Evolutionary conservation across 1,140 invertebrate species (phyloP), one percentile per base, ranked within the genome.

Genomic region (Lasaia peninsularis): DNA sequence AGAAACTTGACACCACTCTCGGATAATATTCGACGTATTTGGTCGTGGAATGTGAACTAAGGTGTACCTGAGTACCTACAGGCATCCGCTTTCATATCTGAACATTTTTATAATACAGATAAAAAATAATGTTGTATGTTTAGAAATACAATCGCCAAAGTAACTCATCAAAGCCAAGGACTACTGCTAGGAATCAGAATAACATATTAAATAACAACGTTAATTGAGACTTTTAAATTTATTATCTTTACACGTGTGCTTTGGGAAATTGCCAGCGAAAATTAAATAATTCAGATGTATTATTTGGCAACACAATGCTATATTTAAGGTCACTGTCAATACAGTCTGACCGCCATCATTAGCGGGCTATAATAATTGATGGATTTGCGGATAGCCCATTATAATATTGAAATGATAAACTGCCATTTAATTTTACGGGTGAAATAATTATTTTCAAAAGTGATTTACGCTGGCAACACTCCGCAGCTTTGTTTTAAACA

Each of bases 271-370:
- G 40, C 40, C 18, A 48, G 20, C 10, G 3, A 48, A 48, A 21
- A 48, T 21, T 21, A 20, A 48, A 48, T 48, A 48, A 48, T 48
- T 48, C 40, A 21, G 10, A 21, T 21, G 18, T n/a, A 48, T 48
- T 48, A 48, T 48, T 48, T 48, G 40, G 40, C 40, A 48, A 48
- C 18, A 48, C 20, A 48, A 20, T 48, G 18, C 40, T 20, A n/a
- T 21, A 48, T 48, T 48, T 48, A 48, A 48, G 16, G 16, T 11
- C n/a, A 20, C 10, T 48, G 40, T 48, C 40, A 48, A 48, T 48
- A 48, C n/a, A 21, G 18, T 21, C 40, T 21, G 40, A 48, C 50
- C 31, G 12, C 50, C n/a, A 52, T 52, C 18, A 48, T 48, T 48
- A 48, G 18, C 9, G 40, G 40, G 1, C 11, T 11, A 48, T 48